Evolutionary conservation across 1,140 invertebrate genomes (phyloP), one percentile per base, ranked within the genome.

Genomic region (Halotydeus destructor): DNA sequence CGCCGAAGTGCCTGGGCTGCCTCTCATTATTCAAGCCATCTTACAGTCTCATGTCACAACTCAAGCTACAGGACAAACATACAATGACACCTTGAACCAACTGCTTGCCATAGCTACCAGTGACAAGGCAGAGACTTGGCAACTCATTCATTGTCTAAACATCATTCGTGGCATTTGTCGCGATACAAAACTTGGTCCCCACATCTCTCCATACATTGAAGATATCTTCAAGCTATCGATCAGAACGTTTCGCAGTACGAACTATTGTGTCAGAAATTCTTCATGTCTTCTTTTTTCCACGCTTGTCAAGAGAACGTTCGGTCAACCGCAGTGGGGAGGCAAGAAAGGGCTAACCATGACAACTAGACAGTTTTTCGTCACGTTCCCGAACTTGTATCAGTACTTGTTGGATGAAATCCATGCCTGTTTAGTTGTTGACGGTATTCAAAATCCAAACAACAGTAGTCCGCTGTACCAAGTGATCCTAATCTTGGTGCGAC

Each of bases 1-100:
- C 64, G 86, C 32, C 63, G 88, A 49, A 88, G 83, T 61, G 86
- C n/a, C 83, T 23, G 86, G 86, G 9, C 63, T 91, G 36, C 84
- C 85, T 1, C 89, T 82, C 57, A 78, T 86, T 66, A 69, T 89
- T 47, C 78, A 83, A 67, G 79, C 76, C 53, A 44, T 36, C 3
- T n/a, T 49, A 27, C 5, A n/a, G 18, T 49, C 36, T 28, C 38
- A 48, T 23, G 42, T 24, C 8, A 25, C n/a, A 35, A 24, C n/a
- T n/a, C n/a, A 19, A 1, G 16, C 5, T 21, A 12, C 5, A 9
- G 24, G 26, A 11, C 8, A 9, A 21, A 11, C 14, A 33, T 45
- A 44, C 16, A 37, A 18, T 31, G 8, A 16, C 22, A 22, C 37
- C 16, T 25, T 48, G 18, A 31, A 21, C 21, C 23, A 21, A 3